Evolutionary conservation across 1,140 invertebrate species (phyloP), one percentile per base, ranked within the genome.

Genomic region (Zaprionus gabonicus): DNA sequence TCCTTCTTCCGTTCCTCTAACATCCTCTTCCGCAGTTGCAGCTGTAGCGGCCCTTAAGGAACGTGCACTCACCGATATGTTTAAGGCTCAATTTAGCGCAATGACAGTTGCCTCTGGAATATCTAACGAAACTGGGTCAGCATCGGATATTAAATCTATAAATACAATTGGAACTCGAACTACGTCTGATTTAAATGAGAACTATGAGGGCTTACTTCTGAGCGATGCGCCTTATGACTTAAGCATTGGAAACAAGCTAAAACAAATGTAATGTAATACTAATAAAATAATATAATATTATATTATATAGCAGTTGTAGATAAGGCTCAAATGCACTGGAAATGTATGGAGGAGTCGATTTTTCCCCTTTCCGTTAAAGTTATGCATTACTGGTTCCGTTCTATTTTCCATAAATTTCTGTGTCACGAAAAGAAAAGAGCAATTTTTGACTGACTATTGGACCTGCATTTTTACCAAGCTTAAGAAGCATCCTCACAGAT

Each of bases 171-270:
- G 9, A 44, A n/a, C 3, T 55, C 28, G 36, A 20, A 25, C 31
- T 3, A 9, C 5, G 0, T 3, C 6, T 56, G 36, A 3, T 15
- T 12, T 53, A 1, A 38, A n/a, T 12, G 58, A 64, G 15, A 74
- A 83, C 12, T 28, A 41, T 56, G 66, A 78, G 56, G 65, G 34
- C 17, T 55, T 77, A 10, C 51, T 80, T 7, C 25, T 82, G 4
- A 55, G 60, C 13, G 91, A 91, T 59, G 74, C 76, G 17, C 91
- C 91, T 12, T 92, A 83, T 57, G 91, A 92, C 58, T 68, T 92
- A 46, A 92, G 86, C 69, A 88, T 91, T 72, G 80, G 91, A 64
- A 80, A 55, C 41, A 84, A 83, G 36, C 58, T 76, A 13, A 91
- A 91, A 68, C 73, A 88, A 78, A 86, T 87, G 91, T 92, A 82